phyloP scores from a whole-genome alignment of 2,113 vertebrate genomes.

The Petrocephalus microphthalmus region DNA sequence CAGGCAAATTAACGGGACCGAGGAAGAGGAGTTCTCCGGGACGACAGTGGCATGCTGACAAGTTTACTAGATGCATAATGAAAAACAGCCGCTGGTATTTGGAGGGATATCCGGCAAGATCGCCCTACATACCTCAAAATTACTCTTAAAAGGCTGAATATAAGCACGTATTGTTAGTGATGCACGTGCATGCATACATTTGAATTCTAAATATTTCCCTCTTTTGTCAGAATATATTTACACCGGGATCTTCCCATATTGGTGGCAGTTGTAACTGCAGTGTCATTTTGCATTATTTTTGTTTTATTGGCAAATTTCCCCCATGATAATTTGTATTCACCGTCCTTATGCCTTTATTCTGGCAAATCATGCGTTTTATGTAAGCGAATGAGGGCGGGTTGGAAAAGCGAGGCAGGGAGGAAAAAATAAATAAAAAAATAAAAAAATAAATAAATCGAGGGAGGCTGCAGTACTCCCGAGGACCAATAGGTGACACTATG shows the following conservation, averaged over 20 bases:
- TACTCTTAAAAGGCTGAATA: conserved; percentile 4
- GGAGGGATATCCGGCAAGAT: not conserved
- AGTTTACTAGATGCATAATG: not conserved
- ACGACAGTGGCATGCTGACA: not conserved
- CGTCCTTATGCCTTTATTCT: not conserved
- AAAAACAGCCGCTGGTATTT: not conserved
- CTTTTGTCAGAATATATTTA: not conserved
- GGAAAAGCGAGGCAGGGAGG: not conserved
- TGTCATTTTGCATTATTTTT: conserved; percentile 13
- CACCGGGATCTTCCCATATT: not conserved
- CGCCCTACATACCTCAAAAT: not conserved
- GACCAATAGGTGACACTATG: conserved; percentile 35
- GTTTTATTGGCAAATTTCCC: not conserved
- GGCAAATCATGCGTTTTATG: conserved; percentile 1
- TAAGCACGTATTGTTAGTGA: not conserved
- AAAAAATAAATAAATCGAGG: no score
- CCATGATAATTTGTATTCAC: conserved; percentile 15
- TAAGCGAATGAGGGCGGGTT: not conserved
- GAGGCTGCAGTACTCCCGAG: not conserved
- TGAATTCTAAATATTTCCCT: conserved; percentile 16
- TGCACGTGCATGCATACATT: not conserved
- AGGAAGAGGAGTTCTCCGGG: conserved; percentile 37
- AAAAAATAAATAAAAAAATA: no score
- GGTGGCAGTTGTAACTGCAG: not conserved
- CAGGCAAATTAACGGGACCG: conserved; percentile 42